Evolutionary conservation across 2,113 vertebrate species (phyloP), one percentile per base, ranked within the genome.

Genomic region (Oplegnathus fasciatus): DNA sequence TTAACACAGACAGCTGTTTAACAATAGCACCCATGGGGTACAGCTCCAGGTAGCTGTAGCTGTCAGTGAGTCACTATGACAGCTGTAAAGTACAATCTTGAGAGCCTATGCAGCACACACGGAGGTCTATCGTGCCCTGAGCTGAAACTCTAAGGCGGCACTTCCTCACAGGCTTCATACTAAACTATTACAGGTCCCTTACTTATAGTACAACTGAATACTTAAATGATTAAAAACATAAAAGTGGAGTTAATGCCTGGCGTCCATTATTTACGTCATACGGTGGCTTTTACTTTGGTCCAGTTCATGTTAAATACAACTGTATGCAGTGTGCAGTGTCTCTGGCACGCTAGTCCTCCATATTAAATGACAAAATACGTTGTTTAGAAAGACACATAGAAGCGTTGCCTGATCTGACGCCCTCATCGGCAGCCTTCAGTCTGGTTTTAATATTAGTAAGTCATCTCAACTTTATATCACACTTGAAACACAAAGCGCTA

Each of bases 51-150:
- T 89, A 87, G 72, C 83, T 58, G 70, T 65, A 74, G 74, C 84
- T 89, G 87, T 92, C 89, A 89, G 55, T 64, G 80, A 85, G 24
- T 60, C 81, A 78, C 75, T n/a, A 8, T 85, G 82, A 88, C 78
- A 57, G 80, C 80, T 87, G 70, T 82, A 72, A 89, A 85, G 86
- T 82, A 74, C 77, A 80, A 62, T 81, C 74, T 54, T 61, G 65
- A 75, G 64, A 81, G 42, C 61, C 55, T 20, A 2, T 2, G 52
- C 62, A 46, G 60, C 80, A 48, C 34, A 77, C 50, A 61, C 60
- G 11, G 9, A 37, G 76, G 79, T 40, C 64, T 50, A 26, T 30
- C 20, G 0, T 18, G n/a, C 68, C 75, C 74, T 48, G 66, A 74
- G 55, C 81, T 52, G 15, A 50, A 68, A 52, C 66, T 73, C 5